Percentiles rank a stretch among this genome's conserved stretches.
phyloP scores from a whole-genome alignment of 2,797 vertebrate species.

The Lepilemur ruficaudatus region DNA sequence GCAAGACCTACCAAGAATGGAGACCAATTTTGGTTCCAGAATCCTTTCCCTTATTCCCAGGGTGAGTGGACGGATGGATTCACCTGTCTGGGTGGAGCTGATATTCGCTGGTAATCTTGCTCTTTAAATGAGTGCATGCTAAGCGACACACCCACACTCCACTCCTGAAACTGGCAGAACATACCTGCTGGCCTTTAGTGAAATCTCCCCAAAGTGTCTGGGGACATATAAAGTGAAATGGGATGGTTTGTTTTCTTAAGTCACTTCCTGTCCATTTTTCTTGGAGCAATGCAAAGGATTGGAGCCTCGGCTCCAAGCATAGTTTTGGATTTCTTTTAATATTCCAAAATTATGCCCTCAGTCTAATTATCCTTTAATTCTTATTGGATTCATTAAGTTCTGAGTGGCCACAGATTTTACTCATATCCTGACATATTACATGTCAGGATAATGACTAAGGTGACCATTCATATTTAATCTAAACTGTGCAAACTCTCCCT shows the following conservation, averaged over 20 bases:
- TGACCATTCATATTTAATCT: not conserved
- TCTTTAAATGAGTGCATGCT: not conserved
- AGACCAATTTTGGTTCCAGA: not conserved
- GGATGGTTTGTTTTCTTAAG: not conserved
- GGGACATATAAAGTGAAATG: not conserved
- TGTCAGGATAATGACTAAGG: not conserved
- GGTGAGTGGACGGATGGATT: not conserved
- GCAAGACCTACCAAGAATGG: not conserved
- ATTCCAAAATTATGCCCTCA: not conserved
- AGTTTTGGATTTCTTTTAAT: not conserved
- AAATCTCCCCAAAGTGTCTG: not conserved
- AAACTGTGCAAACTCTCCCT: not conserved
- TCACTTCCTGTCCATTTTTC: not conserved
- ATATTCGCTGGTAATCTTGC: not conserved
- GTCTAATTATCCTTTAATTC: not conserved
- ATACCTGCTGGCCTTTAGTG: not conserved
- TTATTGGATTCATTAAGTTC: not conserved
- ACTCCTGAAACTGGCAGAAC: not conserved
- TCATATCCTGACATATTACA: not conserved
- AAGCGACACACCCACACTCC: too few relatives aligned
- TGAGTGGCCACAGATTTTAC: not conserved
- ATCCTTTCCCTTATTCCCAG: not conserved
- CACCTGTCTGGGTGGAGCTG: not conserved
- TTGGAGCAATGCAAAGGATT: not conserved
- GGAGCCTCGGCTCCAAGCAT: not conserved